Evolutionary conservation across 2,888 invertebrate species (phyloP), one percentile per base, ranked within the genome.

Genomic region (Drosophila siamana): DNA sequence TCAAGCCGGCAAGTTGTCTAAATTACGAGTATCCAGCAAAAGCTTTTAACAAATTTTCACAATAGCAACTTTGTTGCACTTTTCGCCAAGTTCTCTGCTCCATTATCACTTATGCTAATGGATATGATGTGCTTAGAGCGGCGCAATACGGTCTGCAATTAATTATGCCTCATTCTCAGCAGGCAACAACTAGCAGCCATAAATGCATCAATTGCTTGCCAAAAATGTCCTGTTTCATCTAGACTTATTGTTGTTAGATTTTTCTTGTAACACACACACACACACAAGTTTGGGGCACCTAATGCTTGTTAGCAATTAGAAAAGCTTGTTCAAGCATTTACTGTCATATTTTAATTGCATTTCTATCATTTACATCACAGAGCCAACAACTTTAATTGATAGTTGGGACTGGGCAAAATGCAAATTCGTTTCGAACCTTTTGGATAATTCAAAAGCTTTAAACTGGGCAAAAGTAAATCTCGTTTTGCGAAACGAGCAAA

Each of bases 331-430:
- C 11, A 15, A 13, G 15, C 15, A 63, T 40, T 38, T 43, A 22
- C 40, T 46, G 63, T 46, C 56, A 38, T 44, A 24, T 50, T 28
- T 44, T 81, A 62, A 78, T 85, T 78, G 61, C 61, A 64, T 68
- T 81, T 44, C 19, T 36, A 56, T 63, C 60, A 51, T 40, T 59
- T 26, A 4, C 30, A 43, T 24, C n/a, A 19, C 22, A 41, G 13
- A 13, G 15, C 19, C 11, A 9, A 47, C 13, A 56, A 46, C 36
- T 6, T 50, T 56, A 62, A 62, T 65, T 50, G 52, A 38, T 47
- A 47, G n/a, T 52, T 73, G 7, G 7, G 8, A n/a, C 36, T 36
- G 13, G 26, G 22, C 46, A 38, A 30, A 41, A 67, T 26, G 13
- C 30, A 24, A 56, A 48, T 38, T 41, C 16, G n/a, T 7, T 44